Evolutionary conservation across 2,888 invertebrate species (phyloP), one percentile per base, ranked within the genome.

Genomic region (Patella depressa): DNA sequence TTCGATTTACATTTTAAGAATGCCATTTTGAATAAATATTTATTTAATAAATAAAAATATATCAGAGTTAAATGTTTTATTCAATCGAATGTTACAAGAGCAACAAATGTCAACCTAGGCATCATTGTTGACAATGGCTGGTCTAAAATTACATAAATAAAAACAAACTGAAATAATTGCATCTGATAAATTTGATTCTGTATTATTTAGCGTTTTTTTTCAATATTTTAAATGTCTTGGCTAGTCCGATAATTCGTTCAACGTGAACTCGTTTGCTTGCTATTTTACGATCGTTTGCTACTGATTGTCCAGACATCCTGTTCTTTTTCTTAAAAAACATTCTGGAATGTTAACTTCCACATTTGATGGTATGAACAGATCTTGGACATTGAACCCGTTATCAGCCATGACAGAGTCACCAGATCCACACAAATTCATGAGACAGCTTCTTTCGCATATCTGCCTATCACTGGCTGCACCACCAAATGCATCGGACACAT

Each of bases 251-350:
- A 53, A 84, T 53, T 76, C 83, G 74, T 71, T 84, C 83, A 53
- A 84, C 76, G 72, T 84, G 84, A 1, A 82, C 83, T n/a, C 84
- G 57, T 65, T 82, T 82, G 59, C 79, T 78, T 5, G 82, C 75
- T 73, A 83, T 77, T 69, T 82, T 83, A 73, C 79, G 76, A 74
- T 85, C 82, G 17, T 65, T 72, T 11, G 76, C 12, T n/a, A 81
- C 78, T 5, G 78, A n/a, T 59, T 53, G 55, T 24, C 74, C 55
- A 57, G 53, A 55, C 79, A 83, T 78, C 57, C 80, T 24, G 59
- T 84, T 84, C 57, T 78, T 80, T 70, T 84, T 83, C 34, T 72
- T 76, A 24, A 82, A 81, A 74, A 82, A n/a, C n/a, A 84, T 45
- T 81, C 73, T 29, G 81, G 83, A 71, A 81, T 85, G 74, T 83